These are phyloP conservation scores for Drosophila triauraria DNA, from an alignment of 1,140 invertebrate genomes.

Conservation along the genomic window DNA sequence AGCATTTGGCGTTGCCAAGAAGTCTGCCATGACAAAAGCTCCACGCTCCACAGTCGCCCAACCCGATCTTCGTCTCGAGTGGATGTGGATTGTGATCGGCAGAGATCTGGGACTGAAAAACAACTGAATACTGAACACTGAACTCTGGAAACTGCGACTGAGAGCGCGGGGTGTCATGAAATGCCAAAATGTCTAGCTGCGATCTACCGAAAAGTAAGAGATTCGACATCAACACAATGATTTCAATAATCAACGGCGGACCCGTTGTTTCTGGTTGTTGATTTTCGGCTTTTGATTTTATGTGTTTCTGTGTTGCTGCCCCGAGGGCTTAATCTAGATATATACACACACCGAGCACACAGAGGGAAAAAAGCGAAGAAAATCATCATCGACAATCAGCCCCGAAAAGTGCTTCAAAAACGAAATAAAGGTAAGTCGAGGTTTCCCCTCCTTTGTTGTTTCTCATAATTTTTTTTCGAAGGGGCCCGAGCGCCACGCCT, in stretches of 20 bases:
- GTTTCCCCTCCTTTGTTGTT: conserved; percentile 57
- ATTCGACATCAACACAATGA: conserved; percentile 69
- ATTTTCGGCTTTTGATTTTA: conserved; percentile 46
- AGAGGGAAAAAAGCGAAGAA: conserved; percentile 36
- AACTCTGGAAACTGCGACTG: conserved; percentile 56
- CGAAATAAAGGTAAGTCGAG: conserved; percentile 55
- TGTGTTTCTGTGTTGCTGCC: conserved; percentile 44
- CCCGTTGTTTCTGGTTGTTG: conserved; percentile 44
- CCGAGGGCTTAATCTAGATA: conserved; percentile 80
- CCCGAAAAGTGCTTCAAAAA: conserved; percentile 67
- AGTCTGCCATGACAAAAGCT: conserved; percentile 80
- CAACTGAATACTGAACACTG: conserved; percentile 30
- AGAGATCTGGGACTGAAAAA: conserved; percentile 31
- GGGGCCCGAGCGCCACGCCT: conserved; percentile 58
- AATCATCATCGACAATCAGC: conserved; percentile 64
- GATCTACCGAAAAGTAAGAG: conserved; percentile 63
- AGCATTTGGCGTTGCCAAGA: conserved; percentile 81
- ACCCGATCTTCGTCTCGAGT: not conserved
- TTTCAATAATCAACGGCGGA: conserved; percentile 78
- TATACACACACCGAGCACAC: conserved; percentile 33
- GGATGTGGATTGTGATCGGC: conserved; percentile 20
- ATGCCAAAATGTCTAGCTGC: conserved; percentile 82
- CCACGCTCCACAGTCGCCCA: conserved; percentile 33
- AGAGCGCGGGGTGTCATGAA: conserved; percentile 61
- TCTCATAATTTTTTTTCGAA: conserved; percentile 34